Percentiles rank a stretch among this genome's conserved stretches.
phyloP scores from a whole-genome alignment of 2,888 invertebrate genomes.

The Nipponacmea schrenckii region DNA sequence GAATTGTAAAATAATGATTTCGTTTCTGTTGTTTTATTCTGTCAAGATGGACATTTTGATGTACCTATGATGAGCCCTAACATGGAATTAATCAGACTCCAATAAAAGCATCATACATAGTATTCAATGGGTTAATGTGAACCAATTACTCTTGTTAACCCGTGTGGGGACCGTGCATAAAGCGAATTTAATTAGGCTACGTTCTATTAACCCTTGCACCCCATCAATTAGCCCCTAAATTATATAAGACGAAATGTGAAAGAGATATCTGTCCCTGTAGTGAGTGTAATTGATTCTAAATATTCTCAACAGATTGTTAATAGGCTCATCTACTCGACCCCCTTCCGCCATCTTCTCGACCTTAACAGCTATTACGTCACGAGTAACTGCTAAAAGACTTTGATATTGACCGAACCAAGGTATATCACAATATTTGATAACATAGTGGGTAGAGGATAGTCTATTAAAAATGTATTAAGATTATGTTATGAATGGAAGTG shows the following conservation, averaged over 20 bases:
- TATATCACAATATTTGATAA: neutral
- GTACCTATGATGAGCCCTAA: too few species aligned
- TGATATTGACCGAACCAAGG: neutral
- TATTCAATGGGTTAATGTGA: too few species aligned
- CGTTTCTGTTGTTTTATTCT: too few species aligned
- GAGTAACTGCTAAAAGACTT: neutral
- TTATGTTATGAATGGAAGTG: neutral
- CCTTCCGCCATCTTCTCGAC: neutral
- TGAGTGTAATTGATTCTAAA: constrained; percentile 4
- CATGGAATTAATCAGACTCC: too few species aligned
- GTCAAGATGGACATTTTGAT: too few species aligned
- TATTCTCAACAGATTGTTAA: constrained; percentile 2
- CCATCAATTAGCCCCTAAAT: neutral
- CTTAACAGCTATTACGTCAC: constrained; percentile 5
- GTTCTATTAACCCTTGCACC: neutral
- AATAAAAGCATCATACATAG: too few species aligned
- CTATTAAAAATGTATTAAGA: neutral
- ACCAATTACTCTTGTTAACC: too few species aligned
- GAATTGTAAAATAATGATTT: too few species aligned
- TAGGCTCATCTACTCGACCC: constrained; percentile 4
- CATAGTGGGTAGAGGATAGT: neutral
- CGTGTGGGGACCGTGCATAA: neutral
- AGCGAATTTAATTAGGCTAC: neutral
- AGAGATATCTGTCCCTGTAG: neutral
- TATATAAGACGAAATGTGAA: neutral